These are phyloP conservation scores for Chiridota heheva DNA, from an alignment of 35 echinoderm and acorn worm genomes.

Conservation along the genomic window DNA sequence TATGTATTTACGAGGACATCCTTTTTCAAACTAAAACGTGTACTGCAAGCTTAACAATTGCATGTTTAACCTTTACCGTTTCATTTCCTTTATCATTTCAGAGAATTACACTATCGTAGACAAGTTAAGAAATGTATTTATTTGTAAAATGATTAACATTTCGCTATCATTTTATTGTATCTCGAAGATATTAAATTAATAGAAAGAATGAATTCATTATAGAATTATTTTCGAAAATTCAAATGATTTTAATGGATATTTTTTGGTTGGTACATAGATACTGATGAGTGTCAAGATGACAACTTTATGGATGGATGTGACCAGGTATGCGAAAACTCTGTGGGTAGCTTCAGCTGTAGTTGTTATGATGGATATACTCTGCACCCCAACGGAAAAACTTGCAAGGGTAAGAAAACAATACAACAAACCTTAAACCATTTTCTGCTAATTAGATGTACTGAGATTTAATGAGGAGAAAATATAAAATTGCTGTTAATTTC, in stretches of 20 bases:
- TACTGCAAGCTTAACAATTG: background rate
- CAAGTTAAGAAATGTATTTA: too few species aligned
- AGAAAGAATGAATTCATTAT: background rate
- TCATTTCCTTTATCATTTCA: background rate
- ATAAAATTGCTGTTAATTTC: too few species aligned
- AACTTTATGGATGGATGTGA: slow-evolving; percentile 7
- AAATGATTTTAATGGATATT: slow-evolving; percentile 16
- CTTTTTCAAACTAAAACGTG: background rate
- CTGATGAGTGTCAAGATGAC: slow-evolving; percentile 36
- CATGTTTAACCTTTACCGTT: background rate
- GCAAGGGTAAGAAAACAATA: slow-evolving; percentile 38
- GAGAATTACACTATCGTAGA: too few species aligned
- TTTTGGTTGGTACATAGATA: slow-evolving; percentile 30
- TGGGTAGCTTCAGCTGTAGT: slow-evolving; percentile 31
- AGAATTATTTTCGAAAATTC: background rate
- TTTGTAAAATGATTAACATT: too few species aligned
- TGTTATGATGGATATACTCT: slow-evolving; percentile 41
- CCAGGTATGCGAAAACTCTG: slow-evolving; percentile 41
- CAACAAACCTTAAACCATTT: too few species aligned
- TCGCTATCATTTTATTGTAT: background rate
- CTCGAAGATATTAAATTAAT: background rate
- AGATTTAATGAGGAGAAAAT: too few species aligned
- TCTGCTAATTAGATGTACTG: background rate
- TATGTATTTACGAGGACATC: background rate
- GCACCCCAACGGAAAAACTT: slow-evolving; percentile 3